Conservation (phyloP, 2,113 vertebrate genomes). For the Cephalopterus ornatus region DNA sequence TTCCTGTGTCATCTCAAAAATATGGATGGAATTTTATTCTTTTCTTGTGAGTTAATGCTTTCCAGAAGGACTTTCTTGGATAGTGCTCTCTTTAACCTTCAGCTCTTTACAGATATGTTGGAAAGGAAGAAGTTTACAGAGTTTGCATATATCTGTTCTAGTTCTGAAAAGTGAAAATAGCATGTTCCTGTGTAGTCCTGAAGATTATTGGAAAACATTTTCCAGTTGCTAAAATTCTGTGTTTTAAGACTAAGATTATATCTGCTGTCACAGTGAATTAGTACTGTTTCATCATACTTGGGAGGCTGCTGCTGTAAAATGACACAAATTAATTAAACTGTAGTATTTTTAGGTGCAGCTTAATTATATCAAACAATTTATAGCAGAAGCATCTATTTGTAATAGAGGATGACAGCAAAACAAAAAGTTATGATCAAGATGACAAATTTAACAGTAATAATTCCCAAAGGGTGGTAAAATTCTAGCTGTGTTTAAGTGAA, state of each 20-base stretch:
- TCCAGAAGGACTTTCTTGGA: neutral
- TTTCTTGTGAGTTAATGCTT: neutral
- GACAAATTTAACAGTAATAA: neutral
- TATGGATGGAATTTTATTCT: neutral
- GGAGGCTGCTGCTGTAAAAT: neutral
- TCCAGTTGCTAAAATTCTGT: neutral
- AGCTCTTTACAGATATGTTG: neutral
- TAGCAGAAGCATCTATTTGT: neutral
- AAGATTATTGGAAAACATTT: neutral
- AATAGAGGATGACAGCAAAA: neutral
- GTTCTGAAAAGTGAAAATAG: neutral
- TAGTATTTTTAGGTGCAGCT: neutral
- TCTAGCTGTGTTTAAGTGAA: neutral
- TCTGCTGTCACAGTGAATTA: neutral
- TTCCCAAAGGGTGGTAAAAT: slow-evolving; percentile 5
- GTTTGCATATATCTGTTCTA: neutral
- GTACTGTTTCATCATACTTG: neutral
- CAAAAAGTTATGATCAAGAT: neutral
- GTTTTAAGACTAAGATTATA: neutral
- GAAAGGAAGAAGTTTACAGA: neutral
- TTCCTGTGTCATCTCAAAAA: neutral
- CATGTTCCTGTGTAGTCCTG: neutral
- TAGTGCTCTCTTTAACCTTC: neutral
- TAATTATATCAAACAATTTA: neutral
- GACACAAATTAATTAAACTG: neutral